Base-by-base conservation (phyloP, 2,797 vertebrate genomes). In the Gymnoscopelus microlampas region DNA sequence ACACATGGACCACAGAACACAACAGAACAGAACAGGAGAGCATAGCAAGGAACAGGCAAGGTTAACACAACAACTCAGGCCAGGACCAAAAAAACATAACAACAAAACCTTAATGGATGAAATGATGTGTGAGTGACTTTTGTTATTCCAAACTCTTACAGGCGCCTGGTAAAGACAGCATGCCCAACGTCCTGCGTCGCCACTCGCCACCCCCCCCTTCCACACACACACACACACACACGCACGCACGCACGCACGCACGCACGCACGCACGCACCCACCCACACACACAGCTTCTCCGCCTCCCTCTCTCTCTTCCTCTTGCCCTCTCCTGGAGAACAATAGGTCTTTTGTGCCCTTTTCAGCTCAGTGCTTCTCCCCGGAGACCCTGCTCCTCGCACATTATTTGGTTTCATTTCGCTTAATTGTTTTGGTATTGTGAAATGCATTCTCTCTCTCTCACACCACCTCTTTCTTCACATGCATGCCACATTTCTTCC, bases 131-230 rank as follows among this genome's bases (percentile, higher is more conserved):
- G 63, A 87, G 78, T 85, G 83, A 82, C 78, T 84, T 57, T 2
- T 80, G 84, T 89, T 86, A 82, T 89, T 84, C 74, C 70, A 85
- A 85, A 78, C 80, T 86, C 63, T 76, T 73, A 72, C 82, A 86
- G 87, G 75, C 74, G 32, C 73, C 71, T 65, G 60, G 70, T 84
- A 76, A 81, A 89, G 72, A 81, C 63, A 24, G 76, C 90, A 89
- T 88, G 85, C 88, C 3, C 76, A 70, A 78, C 75, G 80, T 88
- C 85, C 82, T 65, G 84, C 4, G 66, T 83, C 70, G 81, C 58
- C 71, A 68, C 53, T 19, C 50, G 62, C 68, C 68, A 72, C 51
- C 53, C 63, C 53, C n/a, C 65, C 70, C 48, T 60, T 65, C 66
- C 29, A 3, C 26, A 1, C 50, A 35, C 32, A 5, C 39, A 44